Conservation (phyloP, 2,888 invertebrate genomes). For the Tigriopus californicus region DNA sequence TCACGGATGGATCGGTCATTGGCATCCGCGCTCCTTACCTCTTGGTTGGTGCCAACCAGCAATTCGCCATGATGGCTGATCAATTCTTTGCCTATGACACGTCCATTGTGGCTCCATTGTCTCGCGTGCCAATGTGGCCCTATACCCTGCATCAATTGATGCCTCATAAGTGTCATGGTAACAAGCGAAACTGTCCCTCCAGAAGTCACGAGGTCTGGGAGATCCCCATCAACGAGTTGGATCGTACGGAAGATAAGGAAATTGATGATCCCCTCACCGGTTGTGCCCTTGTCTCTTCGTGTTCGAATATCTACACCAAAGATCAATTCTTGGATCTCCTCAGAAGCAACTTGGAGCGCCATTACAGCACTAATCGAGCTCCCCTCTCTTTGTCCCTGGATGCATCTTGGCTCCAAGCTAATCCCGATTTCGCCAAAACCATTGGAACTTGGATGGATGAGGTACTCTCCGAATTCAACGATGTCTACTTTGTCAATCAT, state of each 20-base stretch:
- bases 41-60: conserved; percentile 28
- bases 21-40: conserved; percentile 38
- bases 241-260: conserved; percentile 24
- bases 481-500: conserved; percentile 69
- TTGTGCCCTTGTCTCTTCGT: conserved; percentile 25
- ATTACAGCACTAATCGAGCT: conserved; percentile 77
- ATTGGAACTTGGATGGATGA: conserved; percentile 82
- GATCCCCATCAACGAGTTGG: conserved; percentile 26
- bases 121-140: conserved; percentile 68
- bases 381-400: conserved; percentile 69
- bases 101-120: conserved; percentile 65
- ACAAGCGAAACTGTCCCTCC: conserved; percentile 74
- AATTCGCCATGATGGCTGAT: conserved; percentile 59
- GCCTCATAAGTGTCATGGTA: conserved; percentile 57
- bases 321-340: conserved; percentile 39
- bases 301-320: conserved; percentile 23
- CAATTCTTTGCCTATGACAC: conserved; percentile 84
- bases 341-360: conserved; percentile 83
- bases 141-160: conserved; percentile 85
- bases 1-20: conserved; percentile 58
- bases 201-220: conserved; percentile 54
- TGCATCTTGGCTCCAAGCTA: conserved; percentile 83
- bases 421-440: conserved; percentile 76
- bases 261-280: conserved; percentile 25
- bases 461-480: conserved; percentile 57